Evolutionary conservation across 2,113 vertebrate genomes (phyloP).

Genomic region (Procavia capensis): DNA sequence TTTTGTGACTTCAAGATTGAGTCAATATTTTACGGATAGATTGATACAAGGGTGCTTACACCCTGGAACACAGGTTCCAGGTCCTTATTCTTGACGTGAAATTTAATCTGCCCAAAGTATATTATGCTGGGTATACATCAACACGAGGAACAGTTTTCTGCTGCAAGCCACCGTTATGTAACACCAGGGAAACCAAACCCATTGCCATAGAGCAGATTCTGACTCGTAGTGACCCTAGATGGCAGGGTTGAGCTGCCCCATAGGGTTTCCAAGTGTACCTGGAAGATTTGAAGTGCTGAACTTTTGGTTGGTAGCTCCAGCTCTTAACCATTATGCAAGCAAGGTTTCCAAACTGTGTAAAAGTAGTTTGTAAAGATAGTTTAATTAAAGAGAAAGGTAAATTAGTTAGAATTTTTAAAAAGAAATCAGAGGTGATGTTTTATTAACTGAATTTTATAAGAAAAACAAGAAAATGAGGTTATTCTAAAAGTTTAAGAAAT

Average conservation of each 20-base stretch:
- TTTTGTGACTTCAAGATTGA: constrained; percentile 14
- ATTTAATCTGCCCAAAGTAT: neutral
- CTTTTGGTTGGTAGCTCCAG: no score
- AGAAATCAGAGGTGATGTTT: neutral
- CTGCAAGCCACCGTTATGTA: neutral
- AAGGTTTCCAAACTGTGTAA: no score
- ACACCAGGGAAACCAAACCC: no score
- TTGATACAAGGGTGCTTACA: neutral
- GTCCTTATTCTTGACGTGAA: neutral
- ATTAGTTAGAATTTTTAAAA: neutral
- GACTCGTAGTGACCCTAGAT: no score
- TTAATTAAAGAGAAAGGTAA: neutral
- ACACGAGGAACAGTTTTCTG: neutral
- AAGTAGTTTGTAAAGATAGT: neutral
- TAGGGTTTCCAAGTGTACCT: no score
- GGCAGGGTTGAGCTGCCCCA: no score
- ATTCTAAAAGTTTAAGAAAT: neutral
- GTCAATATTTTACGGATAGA: neutral
- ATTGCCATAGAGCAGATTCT: no score
- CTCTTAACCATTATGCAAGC: no score
- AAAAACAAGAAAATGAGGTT: neutral
- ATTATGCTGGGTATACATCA: constrained; percentile 18
- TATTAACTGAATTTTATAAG: constrained; percentile 39
- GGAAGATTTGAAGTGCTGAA: no score
- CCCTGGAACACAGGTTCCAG: neutral